A percentile compares a stretch with the other conserved stretches of the same genome.
Conservation (phyloP, 2,113 vertebrate species). For the Mesoclemmys tuberculata region DNA sequence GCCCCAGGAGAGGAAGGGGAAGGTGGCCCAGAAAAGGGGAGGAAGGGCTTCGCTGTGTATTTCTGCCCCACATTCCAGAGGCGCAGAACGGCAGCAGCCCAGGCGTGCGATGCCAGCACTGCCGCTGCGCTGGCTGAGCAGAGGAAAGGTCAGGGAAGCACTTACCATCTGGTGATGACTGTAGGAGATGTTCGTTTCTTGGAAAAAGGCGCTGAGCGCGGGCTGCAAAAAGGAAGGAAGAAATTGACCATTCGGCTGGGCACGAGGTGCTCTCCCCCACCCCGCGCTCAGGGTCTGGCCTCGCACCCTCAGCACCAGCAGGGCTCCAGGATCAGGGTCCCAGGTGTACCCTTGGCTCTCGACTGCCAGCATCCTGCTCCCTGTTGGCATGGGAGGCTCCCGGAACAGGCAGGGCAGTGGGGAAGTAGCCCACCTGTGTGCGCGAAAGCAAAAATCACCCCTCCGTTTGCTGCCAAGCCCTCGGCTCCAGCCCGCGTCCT, state of each 20-base stretch:
- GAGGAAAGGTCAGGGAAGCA: not conserved
- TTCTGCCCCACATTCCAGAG: not conserved
- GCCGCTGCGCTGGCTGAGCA: not conserved
- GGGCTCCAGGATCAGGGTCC: not conserved
- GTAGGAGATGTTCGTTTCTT: conserved; percentile 97
- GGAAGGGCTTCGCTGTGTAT: not conserved
- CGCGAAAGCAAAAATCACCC: not conserved
- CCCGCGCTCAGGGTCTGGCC: not conserved
- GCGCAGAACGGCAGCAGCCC: not conserved
- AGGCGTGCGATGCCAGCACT: not conserved
- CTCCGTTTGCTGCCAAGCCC: not conserved
- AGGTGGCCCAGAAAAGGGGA: no score
- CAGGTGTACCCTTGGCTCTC: no score
- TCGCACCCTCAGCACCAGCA: not conserved
- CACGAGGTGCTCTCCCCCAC: not conserved
- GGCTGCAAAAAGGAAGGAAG: conserved; percentile 81
- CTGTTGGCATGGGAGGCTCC: not conserved
- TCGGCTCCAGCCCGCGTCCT: not conserved
- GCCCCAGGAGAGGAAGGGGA: no score
- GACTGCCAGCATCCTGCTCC: not conserved
- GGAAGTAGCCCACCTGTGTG: not conserved
- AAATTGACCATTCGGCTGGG: not conserved
- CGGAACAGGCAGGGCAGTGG: not conserved
- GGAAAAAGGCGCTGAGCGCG: conserved; percentile 98
- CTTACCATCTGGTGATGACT: conserved; percentile 99